Base-by-base conservation (phyloP, 2,113 vertebrate genomes). In the Rhinichthys klamathensis region DNA sequence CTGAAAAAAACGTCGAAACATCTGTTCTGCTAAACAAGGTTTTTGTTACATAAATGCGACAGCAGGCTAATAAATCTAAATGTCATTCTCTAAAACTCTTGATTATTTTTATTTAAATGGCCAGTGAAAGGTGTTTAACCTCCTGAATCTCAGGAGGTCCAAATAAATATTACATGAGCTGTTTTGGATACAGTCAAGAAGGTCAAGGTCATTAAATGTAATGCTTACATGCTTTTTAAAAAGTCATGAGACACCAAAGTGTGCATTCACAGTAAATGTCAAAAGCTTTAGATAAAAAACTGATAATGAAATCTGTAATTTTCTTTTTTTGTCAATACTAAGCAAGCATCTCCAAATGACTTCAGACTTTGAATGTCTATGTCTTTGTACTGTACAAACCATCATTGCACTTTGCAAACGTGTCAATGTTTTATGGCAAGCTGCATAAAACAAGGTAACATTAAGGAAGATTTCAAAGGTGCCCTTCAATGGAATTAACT, bases 401-500 rank as follows among this genome's bases (percentile, higher is more conserved):
- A 13, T 18, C 58, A 63, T 18, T n/a, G 2, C 38, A n/a, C 15
- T 56, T 21, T 54, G 4, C 12, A 44, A 27, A 60, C 32, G 23
- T 60, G 10, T 4, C 16, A 1, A 18, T 63, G 38, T 80, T 80
- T 80, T 63, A 80, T 63, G 38, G 35, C 38, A 30, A 80, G 58
- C 56, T 18, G 27, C 58, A 61, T 80, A 63, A 63, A 80, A 80
- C 58, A 80, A 65, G 35, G 63, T 63, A 80, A 27, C 58, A 46
- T 61, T 21, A 80, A 46, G 60, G 13, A 80, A 46, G 15, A 46
- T 80, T 27, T 44, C 58, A 63, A 80, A 63, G 77, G 38, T 63
- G 77, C 15, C 58, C 77, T 65, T 80, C 8, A 80, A 46, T 46
- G 38, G 1, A 63, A 80, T 46, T 46, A 27, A 16, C 58, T 65